Percentiles rank a stretch among this genome's conserved stretches.
These are phyloP conservation scores for Arctocebus calabarensis DNA, from an alignment of 2,797 vertebrate genomes.

Conservation along the genomic window DNA sequence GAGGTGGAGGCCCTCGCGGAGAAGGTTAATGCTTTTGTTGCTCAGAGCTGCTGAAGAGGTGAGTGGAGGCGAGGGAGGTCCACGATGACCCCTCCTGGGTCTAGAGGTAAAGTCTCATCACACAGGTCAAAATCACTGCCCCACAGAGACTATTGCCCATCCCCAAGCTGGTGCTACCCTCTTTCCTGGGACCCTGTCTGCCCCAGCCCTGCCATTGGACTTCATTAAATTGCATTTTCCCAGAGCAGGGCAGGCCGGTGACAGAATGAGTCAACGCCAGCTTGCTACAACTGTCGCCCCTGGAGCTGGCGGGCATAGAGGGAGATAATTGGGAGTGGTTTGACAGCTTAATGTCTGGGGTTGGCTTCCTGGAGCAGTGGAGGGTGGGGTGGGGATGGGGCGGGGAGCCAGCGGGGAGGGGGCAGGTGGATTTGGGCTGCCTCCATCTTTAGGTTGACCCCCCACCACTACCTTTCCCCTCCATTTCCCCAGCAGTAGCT, in stretches of 20 bases:
- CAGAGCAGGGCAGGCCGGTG: constrained; percentile 73
- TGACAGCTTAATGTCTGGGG: constrained; percentile 80
- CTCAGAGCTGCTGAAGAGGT: neutral
- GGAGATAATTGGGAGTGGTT: constrained; percentile 75
- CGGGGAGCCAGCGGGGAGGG: neutral
- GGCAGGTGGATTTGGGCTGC: neutral
- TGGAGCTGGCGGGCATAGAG: constrained; percentile 75
- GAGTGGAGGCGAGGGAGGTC: neutral
- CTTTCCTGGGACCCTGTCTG: constrained; percentile 50
- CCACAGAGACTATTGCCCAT: neutral
- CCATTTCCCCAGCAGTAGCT: constrained; percentile 26
- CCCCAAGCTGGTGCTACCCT: neutral
- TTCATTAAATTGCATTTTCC: constrained; percentile 81
- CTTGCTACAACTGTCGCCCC: constrained; percentile 79
- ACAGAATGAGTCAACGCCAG: constrained; percentile 76
- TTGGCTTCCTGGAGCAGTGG: constrained; percentile 66
- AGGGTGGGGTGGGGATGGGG: neutral
- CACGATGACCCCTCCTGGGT: neutral
- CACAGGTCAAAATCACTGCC: neutral
- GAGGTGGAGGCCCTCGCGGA: neutral
- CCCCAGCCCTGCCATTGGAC: constrained; percentile 60
- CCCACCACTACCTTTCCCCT: neutral
- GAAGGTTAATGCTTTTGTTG: constrained; percentile 41
- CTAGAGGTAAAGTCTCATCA: neutral
- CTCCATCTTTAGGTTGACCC: neutral